These are phyloP conservation scores for Theodoxus fluviatilis DNA, from an alignment of 2,888 invertebrate genomes.

Conservation along the genomic window DNA sequence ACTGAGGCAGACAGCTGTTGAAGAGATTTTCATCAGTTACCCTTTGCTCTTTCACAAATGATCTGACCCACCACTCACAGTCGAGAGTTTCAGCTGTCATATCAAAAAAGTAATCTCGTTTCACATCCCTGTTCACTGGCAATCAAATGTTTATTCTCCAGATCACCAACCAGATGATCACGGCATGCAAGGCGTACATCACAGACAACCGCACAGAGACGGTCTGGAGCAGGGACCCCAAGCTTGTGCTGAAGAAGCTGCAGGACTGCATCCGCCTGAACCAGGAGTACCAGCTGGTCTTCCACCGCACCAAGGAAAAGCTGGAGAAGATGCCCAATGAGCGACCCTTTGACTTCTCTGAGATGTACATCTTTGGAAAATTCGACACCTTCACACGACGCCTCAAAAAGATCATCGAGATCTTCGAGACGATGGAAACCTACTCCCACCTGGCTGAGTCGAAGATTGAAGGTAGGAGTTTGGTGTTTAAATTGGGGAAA, in stretches of 20 bases:
- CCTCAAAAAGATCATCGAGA: conserved; percentile 83
- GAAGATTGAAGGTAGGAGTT: conserved; percentile 73
- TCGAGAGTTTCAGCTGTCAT: not conserved
- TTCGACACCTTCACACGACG: conserved; percentile 92
- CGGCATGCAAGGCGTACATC: conserved; percentile 91
- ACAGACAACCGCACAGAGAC: conserved; percentile 75
- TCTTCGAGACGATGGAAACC: conserved; percentile 91
- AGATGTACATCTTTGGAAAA: conserved; percentile 96
- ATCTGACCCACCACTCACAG: too few relatives aligned
- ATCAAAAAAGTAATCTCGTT: not conserved
- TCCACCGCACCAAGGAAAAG: conserved; percentile 73
- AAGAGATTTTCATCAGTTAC: too few relatives aligned
- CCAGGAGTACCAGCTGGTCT: conserved; percentile 78
- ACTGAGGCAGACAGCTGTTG: too few relatives aligned
- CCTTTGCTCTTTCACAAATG: too few relatives aligned
- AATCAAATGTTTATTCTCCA: conserved; percentile 30
- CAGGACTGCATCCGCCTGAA: conserved; percentile 89
- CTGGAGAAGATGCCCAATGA: conserved; percentile 76
- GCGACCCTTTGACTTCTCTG: conserved; percentile 87
- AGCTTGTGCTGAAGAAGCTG: conserved; percentile 78
- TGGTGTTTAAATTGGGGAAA: too few relatives aligned
- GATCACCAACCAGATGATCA: conserved; percentile 98
- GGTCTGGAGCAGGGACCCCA: conserved; percentile 88
- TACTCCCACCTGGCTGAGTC: conserved; percentile 85
- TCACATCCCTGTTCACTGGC: not conserved